These are phyloP conservation scores for Arenicola marina DNA, from an alignment of 2,888 invertebrate species.

Conservation along the genomic window DNA sequence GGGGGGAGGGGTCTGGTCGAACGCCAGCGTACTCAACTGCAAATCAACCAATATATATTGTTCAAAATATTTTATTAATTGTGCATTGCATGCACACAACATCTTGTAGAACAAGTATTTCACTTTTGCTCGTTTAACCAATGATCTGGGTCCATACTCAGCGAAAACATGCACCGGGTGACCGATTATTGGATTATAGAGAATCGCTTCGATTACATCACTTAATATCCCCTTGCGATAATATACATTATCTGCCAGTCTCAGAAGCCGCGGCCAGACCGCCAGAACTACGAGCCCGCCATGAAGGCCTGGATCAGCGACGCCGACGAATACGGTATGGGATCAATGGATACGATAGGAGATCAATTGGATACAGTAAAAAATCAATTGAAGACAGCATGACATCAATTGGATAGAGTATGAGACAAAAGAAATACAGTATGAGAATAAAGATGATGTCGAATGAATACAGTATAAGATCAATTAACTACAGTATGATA, in stretches of 20 bases:
- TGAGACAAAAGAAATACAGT: too few species aligned
- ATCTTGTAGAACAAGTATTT: background rate
- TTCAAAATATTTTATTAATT: background rate
- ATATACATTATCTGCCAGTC: too few species aligned
- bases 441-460: too few species aligned
- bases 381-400: too few species aligned
- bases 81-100: background rate
- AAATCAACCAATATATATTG: background rate
- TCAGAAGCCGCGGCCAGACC: background rate
- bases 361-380: background rate
- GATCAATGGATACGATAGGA: background rate
- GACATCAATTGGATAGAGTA: too few species aligned
- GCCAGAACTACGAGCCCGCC: background rate
- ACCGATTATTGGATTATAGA: too few species aligned
- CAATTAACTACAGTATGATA: background rate
- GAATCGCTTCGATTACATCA: too few species aligned
- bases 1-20: too few species aligned
- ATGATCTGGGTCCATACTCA: too few species aligned
- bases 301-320: background rate
- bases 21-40: background rate
- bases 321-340: conserved; percentile 1
- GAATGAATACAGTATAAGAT: too few species aligned
- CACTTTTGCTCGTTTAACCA: background rate
- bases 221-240: too few species aligned
- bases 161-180: too few species aligned